Base-by-base conservation (phyloP, 2,113 vertebrate genomes). In the Sander vitreus region DNA sequence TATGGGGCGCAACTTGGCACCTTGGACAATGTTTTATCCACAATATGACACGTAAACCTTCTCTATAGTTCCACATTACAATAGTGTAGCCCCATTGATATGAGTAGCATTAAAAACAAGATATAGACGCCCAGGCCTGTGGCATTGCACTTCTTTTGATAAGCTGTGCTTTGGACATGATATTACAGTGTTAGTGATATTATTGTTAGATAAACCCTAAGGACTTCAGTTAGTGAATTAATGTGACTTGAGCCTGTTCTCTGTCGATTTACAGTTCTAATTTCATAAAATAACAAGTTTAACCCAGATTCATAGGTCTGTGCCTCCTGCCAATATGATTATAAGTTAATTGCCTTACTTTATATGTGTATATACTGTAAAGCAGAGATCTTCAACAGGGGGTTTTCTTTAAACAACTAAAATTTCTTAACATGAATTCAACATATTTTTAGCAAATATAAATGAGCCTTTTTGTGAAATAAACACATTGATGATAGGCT, bases 81-180 rank as follows among this genome's bases (percentile, higher is more conserved):
- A 54, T 76, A 30, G 76, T 54, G 45, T 1, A 23, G 27, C 43
- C 48, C 60, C 18, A 18, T 67, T 53, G 69, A 80, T 64, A 36
- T 58, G 69, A 73, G 39, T 8, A 19, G 70, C 36, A 66, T 67
- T 78, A 77, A 73, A 73, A 73, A 21, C 48, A 43, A 36, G 36
- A 73, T 19, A 62, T 19, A 25, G 36, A 87, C 81, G n/a, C 86
- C 89, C 76, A 80, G 76, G 79, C 76, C 90, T 73, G 48, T 72
- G 84, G 84, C 83, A 30, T 21, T 45, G 10, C 33, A 5, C 43
- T 18, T 66, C 60, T 60, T 18, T 57, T 81, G 67, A 83, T 73
- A 27, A 75, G 12, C 58, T 30, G 48, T n/a, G 12, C 48, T 50
- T 59, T 78, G 36, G 54, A 53, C 43, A 54, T 19, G 78, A 65